Evolutionary conservation across 1,140 invertebrate genomes (phyloP), one percentile per base, ranked within the genome.

Genomic region (Drosophila rufa): DNA sequence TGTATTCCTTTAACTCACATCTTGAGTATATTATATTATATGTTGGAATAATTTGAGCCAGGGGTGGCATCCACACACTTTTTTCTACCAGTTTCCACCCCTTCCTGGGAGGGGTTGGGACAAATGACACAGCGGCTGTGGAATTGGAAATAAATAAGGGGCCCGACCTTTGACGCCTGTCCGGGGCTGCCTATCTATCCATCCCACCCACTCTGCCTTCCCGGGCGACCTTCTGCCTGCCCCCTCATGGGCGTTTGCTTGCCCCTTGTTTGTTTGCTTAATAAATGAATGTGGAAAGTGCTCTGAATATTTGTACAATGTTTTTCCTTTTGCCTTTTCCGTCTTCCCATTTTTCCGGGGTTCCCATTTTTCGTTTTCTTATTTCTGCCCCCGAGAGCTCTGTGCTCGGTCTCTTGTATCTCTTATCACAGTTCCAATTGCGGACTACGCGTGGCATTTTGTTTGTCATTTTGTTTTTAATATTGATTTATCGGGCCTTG

Each of bases 261-360:
- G 19, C 27, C 33, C 11, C 19, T 69, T 56, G 42, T 75, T 80
- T 85, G 62, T 86, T 81, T 86, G 83, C 75, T 57, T 75, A 86
- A 82, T 71, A 79, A 79, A 79, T 85, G 75, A 86, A 85, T 60
- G 79, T 61, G 65, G 55, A 85, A 86, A 86, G 69, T 79, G 80
- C 67, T 87, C 78, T 58, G 67, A 86, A 86, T 86, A 82, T 86
- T 86, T 86, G 70, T 70, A 75, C 82, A 86, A 76, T 71, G 74
- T 70, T 75, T 65, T 82, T 59, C 43, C 30, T 66, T 69, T 53
- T 38, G 33, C 51, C 50, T 17, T 53, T 15, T 33, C 8, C n/a
- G 15, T 42, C 19, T 25, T 25, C 25, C 7, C 14, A 9, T 17
- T 45, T 19, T 36, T 14, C 30, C n/a, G 27, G 33, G 17, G 27